Conservation (phyloP, 2,797 vertebrate species). For the Sebastes wilsoni region DNA sequence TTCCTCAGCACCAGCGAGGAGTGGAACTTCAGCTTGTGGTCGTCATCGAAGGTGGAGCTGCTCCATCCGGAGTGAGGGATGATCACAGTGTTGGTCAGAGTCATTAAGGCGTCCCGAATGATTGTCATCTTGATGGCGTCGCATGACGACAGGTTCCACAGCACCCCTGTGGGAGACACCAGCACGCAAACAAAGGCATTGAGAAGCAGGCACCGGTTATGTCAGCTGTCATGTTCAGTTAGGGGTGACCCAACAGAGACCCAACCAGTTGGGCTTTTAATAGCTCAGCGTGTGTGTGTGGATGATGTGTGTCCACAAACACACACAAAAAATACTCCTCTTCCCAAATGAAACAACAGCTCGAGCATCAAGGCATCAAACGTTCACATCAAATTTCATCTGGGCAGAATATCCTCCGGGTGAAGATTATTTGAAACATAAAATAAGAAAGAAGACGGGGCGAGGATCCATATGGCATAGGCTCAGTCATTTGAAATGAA, state of each 20-base stretch:
- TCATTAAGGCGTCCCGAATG: constrained; percentile 94
- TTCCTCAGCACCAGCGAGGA: constrained; percentile 97
- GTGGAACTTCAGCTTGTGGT: constrained; percentile 98
- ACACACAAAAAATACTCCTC: constrained; percentile 10
- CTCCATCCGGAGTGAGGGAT: constrained; percentile 98
- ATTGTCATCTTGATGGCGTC: constrained; percentile 98
- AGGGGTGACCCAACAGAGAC: constrained; percentile 12
- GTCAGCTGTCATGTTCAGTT: constrained; percentile 63
- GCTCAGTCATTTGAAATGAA: constrained; percentile 54
- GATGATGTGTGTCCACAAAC: neutral
- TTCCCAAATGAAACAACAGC: constrained; percentile 25
- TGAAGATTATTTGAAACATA: constrained; percentile 47
- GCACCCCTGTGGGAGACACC: constrained; percentile 84
- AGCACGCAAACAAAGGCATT: neutral
- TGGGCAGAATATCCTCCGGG: constrained; percentile 28
- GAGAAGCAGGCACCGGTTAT: constrained; percentile 20
- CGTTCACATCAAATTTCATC: constrained; percentile 54
- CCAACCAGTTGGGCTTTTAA: constrained; percentile 38
- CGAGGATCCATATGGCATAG: constrained; percentile 38
- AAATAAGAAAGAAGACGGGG: neutral
- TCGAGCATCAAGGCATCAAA: constrained; percentile 33
- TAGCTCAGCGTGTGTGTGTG: constrained; percentile 30
- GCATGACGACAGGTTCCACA: constrained; percentile 99
- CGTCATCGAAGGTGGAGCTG: constrained; percentile 93
- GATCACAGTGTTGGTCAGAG: constrained; percentile 96